Evolutionary conservation across 2,888 invertebrate genomes (phyloP), one percentile per base, ranked within the genome.

Genomic region (Galeopsomyia nigrocyanea): DNA sequence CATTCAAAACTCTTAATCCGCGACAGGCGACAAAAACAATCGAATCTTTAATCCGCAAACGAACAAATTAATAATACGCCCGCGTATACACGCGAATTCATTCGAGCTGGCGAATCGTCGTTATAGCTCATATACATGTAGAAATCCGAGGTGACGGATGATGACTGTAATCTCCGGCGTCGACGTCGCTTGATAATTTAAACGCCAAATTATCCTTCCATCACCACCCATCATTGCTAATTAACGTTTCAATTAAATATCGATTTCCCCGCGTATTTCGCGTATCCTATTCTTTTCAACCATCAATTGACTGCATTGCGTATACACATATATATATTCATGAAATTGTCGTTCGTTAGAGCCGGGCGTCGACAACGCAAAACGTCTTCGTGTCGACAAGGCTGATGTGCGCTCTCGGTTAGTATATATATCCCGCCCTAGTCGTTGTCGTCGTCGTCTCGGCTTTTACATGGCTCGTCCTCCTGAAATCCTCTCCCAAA

Each of bases 131-230:
- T 14, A 7, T 3, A 21, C 47, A n/a, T 14, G 26, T 65, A 66
- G 62, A 66, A 66, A 73, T 47, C 66, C 62, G 51, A 69, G 57
- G 57, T 73, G 73, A 73, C 69, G 69, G 51, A 73, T 73, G 69
- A 69, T 69, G 61, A 73, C 60, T 73, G 66, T 66, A 73, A 66
- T 69, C 65, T 73, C 69, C 64, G 58, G 39, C 31, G 39, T 5
- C 26, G 26, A 26, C 26, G 26, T 5, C n/a, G 51, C 62, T 13
- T 57, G 55, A 68, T 68, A 68, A 73, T 60, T 68, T 65, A 64
- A 26, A 64, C 46, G 58, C 26, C 17, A 6, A 14, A 10, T 39
- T 39, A 39, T 13, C 39, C 26, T 26, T 3, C 39, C 39, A 3
- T 31, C 39, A 1, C 7, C 13, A 10, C 13, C 10, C 10, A 66